Base-by-base conservation (phyloP, 1,140 invertebrate species). In the Drosophila sturtevanti region DNA sequence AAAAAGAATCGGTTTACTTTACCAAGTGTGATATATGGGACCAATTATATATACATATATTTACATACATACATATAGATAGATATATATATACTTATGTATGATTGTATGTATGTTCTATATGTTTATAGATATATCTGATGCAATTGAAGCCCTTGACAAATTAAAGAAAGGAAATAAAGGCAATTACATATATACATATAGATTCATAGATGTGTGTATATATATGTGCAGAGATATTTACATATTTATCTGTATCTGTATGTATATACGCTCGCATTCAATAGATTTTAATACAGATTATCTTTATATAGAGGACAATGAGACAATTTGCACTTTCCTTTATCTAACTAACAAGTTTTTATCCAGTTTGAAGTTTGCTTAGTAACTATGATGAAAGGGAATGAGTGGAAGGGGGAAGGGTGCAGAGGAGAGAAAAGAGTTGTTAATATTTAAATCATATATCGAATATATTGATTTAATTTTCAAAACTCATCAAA, bases 11-110 rank as follows among this genome's bases (percentile, higher is more conserved):
- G 65, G 41, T 68, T 73, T 76, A 24, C 58, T 52, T 21, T 65
- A 44, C 52, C 11, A 41, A 16, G 72, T 58, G 41, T 63, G 65
- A 76, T 41, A 68, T 76, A 76, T 76, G 38, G 72, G 34, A n/a
- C 52, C 58, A 68, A 59, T 68, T 73, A 56, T 6, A 51, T 51
- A n/a, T 4, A 51, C 7, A 51, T 51, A 21, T 11, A 51, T 10
- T 1, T 31, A 31, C 7, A 6, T 31, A 31, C 7, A 31, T 31
- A 31, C 27, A 31, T 6, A 24, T 4, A 24, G n/a, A n/a, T n/a
- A n/a, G n/a, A n/a, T n/a, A n/a, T n/a, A n/a, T n/a, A n/a, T n/a
- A n/a, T n/a, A n/a, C n/a, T n/a, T n/a, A n/a, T n/a, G n/a, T n/a
- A n/a, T n/a, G n/a, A n/a, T n/a, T n/a, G n/a, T n/a, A n/a, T n/a